Conservation (phyloP, 2,797 vertebrate species). For the Sebastes matsubarae region DNA sequence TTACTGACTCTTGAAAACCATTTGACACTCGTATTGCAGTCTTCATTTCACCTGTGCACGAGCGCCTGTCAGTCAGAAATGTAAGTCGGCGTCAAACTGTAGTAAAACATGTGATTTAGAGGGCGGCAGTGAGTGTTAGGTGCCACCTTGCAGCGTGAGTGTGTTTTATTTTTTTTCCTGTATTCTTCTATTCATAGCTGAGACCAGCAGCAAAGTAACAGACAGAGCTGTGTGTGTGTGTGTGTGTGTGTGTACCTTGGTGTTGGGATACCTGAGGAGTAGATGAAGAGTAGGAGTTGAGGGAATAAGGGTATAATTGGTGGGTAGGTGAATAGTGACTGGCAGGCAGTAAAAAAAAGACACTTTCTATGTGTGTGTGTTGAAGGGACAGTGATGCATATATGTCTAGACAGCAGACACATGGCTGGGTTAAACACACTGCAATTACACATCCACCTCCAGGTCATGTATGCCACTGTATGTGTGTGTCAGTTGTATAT, state of each 20-base stretch:
- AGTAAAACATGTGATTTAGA: slow-evolving; percentile 32
- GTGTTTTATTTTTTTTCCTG: not conserved
- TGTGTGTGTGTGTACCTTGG: slow-evolving; percentile 1
- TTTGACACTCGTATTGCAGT: slow-evolving; percentile 32
- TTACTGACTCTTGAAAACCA: slow-evolving; percentile 20
- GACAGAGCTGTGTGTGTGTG: slow-evolving; percentile 15
- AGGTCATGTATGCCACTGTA: slow-evolving; percentile 64
- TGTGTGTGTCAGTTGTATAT: slow-evolving; percentile 45
- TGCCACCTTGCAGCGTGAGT: not conserved
- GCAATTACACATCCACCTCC: slow-evolving; percentile 80
- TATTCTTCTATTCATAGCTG: slow-evolving; percentile 29
- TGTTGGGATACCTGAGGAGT: slow-evolving; percentile 29
- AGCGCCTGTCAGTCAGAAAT: slow-evolving; percentile 45
- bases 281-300: slow-evolving; percentile 48
- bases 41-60: slow-evolving; percentile 32
- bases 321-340: slow-evolving; percentile 47
- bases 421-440: slow-evolving; percentile 80
- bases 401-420: slow-evolving; percentile 78
- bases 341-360: slow-evolving; percentile 40
- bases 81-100: slow-evolving; percentile 29
- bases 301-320: slow-evolving; percentile 49
- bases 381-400: slow-evolving; percentile 70
- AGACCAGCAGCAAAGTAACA: slow-evolving; percentile 6
- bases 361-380: not conserved
- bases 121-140: not conserved